These are phyloP conservation scores for Papilio polyxenes DNA, from an alignment of 1,140 invertebrate genomes.

Conservation along the genomic window DNA sequence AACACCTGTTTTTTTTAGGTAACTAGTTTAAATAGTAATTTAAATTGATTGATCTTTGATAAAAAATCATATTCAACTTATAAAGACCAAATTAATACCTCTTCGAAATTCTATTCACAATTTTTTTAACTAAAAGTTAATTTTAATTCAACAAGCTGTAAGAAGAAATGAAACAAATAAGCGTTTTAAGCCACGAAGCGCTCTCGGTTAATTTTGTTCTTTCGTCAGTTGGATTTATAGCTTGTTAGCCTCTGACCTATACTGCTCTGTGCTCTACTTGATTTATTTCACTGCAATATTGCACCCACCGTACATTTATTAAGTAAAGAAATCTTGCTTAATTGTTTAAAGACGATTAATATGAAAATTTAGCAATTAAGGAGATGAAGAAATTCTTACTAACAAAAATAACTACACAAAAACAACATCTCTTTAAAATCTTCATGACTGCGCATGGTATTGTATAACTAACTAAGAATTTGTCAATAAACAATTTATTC, in stretches of 20 bases:
- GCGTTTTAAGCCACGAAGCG: conserved; percentile 14
- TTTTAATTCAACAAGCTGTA: background rate
- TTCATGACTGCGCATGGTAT: too few species aligned
- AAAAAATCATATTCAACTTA: too few species aligned
- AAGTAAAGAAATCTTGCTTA: background rate
- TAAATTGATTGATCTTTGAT: too few species aligned
- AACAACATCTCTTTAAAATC: too few species aligned
- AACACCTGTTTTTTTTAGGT: too few species aligned
- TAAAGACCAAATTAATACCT: too few species aligned
- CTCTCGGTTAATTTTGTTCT: conserved; percentile 20
- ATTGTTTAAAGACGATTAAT: background rate
- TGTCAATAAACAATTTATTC: too few species aligned
- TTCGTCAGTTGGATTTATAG: conserved; percentile 15
- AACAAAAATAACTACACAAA: too few species aligned
- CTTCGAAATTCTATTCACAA: too few species aligned
- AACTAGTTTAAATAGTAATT: too few species aligned
- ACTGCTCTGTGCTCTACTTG: conserved; percentile 1
- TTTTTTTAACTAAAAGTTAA: background rate
- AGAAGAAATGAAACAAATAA: conserved; percentile 12
- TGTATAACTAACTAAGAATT: too few species aligned
- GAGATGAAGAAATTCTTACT: too few species aligned
- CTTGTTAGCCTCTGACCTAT: conserved; percentile 15
- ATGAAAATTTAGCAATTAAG: background rate
- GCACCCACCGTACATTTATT: conserved; percentile 4
- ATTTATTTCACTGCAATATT: conserved; percentile 27